Evolutionary conservation across 2,888 invertebrate species (phyloP), one percentile per base, ranked within the genome.

Genomic region (Noctua janthe): DNA sequence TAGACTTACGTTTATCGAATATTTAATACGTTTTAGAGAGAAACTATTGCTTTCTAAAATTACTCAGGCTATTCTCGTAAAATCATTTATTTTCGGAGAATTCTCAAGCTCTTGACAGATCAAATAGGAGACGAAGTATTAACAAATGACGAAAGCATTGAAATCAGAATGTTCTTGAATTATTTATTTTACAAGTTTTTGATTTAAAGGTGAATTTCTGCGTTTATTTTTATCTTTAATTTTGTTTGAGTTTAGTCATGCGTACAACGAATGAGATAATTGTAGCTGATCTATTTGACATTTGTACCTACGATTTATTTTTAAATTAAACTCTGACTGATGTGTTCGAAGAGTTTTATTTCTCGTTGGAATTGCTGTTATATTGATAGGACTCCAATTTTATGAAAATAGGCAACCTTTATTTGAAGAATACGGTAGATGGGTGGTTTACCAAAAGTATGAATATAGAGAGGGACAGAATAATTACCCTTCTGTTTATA

Each of bases 1-100:
- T 5, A 73, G 69, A 71, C 54, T 77, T 77, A 85, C 83, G 74
- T 69, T 86, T 72, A 80, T 79, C 67, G 78, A 87, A 87, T 84
- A 84, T 77, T 77, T 71, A 86, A 81, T 76, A 74, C 5, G 11
- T 80, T 87, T 76, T 47, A 72, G 29, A 5, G 11, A 71, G 54
- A 75, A 79, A 67, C 71, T 64, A 69, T 78, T 78, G 79, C 35
- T 56, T 62, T 77, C 35, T 35, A 56, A 81, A 78, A 81, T 76
- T 59, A 59, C 69, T 54, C 23, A 15, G 49, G 11, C 39, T 64
- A 75, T 71, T 85, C 64, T 81, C 51, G 17, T 76, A 39, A 69
- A 74, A 76, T 81, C 47, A 86, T 81, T 88, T 76, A 71, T 83
- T 83, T 81, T 79, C 74, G 1, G 10, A 35, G 70, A 82, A 82